Evolutionary conservation across 2,113 vertebrate species (phyloP).

Genomic region (Tetrax tetrax): DNA sequence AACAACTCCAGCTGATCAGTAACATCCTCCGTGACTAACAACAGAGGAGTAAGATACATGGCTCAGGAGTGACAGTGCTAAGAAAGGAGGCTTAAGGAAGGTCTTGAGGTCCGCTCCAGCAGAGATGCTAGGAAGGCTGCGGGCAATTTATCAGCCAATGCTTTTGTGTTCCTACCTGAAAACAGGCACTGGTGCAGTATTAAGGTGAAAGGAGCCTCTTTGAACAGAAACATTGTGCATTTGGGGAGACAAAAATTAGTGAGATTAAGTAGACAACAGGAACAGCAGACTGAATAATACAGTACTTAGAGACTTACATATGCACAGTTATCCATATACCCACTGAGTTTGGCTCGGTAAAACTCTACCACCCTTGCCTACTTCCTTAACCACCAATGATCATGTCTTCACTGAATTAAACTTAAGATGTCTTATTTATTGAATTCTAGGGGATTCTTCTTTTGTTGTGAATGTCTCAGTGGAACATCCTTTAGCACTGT

Average conservation of each 20-base stretch:
- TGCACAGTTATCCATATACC: rapidly evolving
- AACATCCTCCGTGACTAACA: too few species aligned
- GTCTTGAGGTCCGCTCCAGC: not conserved
- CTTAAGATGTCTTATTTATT: not conserved
- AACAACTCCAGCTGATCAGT: not conserved
- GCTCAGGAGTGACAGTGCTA: not conserved
- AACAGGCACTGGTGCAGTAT: not conserved
- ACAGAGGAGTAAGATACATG: not conserved
- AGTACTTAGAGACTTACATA: not conserved
- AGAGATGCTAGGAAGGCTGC: not conserved
- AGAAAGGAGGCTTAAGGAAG: not conserved
- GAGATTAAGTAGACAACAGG: not conserved
- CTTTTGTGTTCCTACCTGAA: not conserved
- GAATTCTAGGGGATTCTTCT: not conserved
- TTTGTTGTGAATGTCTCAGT: not conserved
- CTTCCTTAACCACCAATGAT: not conserved
- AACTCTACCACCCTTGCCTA: not conserved
- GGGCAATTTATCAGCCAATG: not conserved
- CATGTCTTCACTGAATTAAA: not conserved
- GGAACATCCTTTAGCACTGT: not conserved
- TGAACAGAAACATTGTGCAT: not conserved
- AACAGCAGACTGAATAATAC: not conserved
- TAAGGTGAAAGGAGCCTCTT: not conserved
- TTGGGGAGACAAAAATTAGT: not conserved
- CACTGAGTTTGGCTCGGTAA: not conserved